These are phyloP conservation scores for Hydrozoanthus tunicans DNA, from an alignment of 64 coral and sea anemone species.

Conservation along the genomic window DNA sequence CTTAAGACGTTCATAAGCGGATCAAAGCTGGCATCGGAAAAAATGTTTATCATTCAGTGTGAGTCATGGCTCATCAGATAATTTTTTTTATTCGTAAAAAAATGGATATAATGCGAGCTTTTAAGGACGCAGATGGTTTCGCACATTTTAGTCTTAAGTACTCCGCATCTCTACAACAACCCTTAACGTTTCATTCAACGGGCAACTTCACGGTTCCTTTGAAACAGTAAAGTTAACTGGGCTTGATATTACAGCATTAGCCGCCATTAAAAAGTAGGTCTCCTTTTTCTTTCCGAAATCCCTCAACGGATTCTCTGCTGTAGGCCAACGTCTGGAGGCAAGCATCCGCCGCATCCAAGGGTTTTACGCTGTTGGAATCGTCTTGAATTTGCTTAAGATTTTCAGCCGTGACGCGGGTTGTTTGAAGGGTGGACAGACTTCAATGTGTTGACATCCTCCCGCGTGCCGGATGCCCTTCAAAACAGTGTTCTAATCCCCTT, in stretches of 20 bases:
- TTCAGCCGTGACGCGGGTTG: background rate
- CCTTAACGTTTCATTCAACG: slow-evolving; percentile 38
- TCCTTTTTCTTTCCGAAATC: background rate
- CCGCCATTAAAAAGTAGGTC: slow-evolving; percentile 41
- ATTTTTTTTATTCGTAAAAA: no score
- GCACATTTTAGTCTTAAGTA: background rate
- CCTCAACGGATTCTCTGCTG: slow-evolving; percentile 32
- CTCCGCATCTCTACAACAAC: background rate
- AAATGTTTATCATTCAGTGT: no score
- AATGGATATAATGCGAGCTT: background rate
- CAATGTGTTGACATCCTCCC: slow-evolving; percentile 14
- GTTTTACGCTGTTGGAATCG: slow-evolving; percentile 37
- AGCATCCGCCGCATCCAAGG: background rate
- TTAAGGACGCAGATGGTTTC: background rate
- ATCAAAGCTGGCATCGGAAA: no score
- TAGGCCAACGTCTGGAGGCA: slow-evolving; percentile 16
- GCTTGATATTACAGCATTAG: background rate
- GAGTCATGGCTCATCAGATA: no score
- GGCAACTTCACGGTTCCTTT: slow-evolving; percentile 19
- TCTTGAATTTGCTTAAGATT: slow-evolving; percentile 13
- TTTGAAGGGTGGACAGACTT: slow-evolving; percentile 8
- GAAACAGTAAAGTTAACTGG: background rate
- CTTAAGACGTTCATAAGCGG: no score
- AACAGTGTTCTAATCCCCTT: background rate
- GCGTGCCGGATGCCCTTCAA: background rate